Evolutionary conservation across 2,797 vertebrate genomes (phyloP), one percentile per base, ranked within the genome.

Genomic region (Amblyraja radiata): DNA sequence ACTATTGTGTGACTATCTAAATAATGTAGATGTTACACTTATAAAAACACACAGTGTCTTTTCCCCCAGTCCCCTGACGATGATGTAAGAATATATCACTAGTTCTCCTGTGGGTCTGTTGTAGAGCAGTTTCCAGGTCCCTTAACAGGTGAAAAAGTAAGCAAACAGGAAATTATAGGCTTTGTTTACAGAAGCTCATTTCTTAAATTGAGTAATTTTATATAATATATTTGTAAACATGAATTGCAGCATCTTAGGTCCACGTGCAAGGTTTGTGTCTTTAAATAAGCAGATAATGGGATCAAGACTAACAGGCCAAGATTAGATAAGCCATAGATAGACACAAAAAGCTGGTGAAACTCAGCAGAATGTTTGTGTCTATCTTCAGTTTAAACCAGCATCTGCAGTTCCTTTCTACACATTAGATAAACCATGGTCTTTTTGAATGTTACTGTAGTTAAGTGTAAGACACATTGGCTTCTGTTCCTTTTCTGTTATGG

Each of bases 1-100:
- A 90, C 86, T 90, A 90, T 90, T 90, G 63, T 90, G 63, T 90
- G 65, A 71, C 32, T 90, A 18, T 90, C 39, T 28, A 61, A 84
- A 84, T 84, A 84, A 84, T n/a, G 54, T 61, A 84, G 25, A 61
- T 61, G 36, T 90, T 71, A 21, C 65, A 71, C 71, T 71, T 90
- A 71, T 58, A 61, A 25, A 21, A 21, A 54, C 2, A 10, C 9
- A 84, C 81, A 84, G 0, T 61, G 46, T 9, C 25, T 61, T 54
- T 61, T 28, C 25, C 25, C n/a, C 46, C 46, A 25, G 11, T 84
- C 81, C 39, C 10, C 25, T 61, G 81, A 6, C 23, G 28, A 25
- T 25, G 23, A 74, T 21, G 71, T 74, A 6, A 23, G 71, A 68
- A 21, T 28, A 28, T 84, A 28, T 84, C 54, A 84, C 81, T 8